Conservation (phyloP, 2,797 vertebrate genomes). For the Melanogrammus aeglefinus region DNA sequence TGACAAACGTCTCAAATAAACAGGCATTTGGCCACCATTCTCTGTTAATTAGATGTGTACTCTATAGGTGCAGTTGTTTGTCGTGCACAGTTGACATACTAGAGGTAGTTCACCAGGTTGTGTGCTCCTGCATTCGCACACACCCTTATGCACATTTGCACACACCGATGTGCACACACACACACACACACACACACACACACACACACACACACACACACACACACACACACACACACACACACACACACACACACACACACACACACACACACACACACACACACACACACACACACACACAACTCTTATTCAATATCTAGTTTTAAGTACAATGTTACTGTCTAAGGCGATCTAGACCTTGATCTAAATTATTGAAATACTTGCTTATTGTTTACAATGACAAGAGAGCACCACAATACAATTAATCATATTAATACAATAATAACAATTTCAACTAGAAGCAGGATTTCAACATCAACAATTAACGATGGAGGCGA, state of each 20-base stretch:
- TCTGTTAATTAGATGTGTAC: not conserved
- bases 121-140: not conserved
- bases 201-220: not conserved
- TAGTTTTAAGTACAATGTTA: not conserved
- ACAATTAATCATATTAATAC: not conserved
- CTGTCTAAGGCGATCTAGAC: not conserved
- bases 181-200: not conserved
- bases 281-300: not conserved
- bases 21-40: not conserved
- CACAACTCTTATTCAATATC: not conserved
- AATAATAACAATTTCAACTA: not conserved
- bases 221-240: not conserved
- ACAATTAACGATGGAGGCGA: not conserved
- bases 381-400: not conserved
- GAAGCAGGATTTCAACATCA: not conserved
- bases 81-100: not conserved
- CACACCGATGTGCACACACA: not conserved
- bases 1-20: conserved; percentile 13
- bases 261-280: not conserved
- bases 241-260: not conserved
- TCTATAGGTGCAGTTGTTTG: conserved; percentile 42
- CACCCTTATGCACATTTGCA: not conserved
- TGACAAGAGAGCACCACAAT: not conserved
- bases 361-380: not conserved
- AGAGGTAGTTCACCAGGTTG: not conserved